Conservation (phyloP, 2,888 invertebrate genomes). For the Pantelozetes paolii region DNA sequence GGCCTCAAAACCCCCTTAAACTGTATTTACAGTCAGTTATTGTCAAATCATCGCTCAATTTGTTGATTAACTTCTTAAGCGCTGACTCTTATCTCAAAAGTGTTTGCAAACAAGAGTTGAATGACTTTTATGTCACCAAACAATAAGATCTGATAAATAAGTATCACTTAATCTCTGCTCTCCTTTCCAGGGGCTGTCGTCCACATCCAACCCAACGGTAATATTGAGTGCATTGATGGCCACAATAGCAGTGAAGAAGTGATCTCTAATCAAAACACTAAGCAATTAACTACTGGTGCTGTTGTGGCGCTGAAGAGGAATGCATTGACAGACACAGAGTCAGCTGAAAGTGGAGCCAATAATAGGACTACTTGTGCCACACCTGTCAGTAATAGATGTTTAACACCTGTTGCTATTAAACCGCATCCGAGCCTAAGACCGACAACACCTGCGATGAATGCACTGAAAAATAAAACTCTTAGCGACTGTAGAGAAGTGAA, state of each 20-base stretch:
- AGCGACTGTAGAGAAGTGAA: background rate
- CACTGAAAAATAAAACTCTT: background rate
- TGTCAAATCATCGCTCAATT: too few relatives aligned
- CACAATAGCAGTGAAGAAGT: background rate
- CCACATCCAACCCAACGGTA: slow-evolving; percentile 1
- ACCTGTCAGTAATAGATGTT: slow-evolving; percentile 35
- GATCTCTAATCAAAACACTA: background rate
- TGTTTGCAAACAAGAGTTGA: background rate
- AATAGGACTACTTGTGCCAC: background rate
- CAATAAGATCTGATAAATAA: background rate
- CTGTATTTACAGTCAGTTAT: too few relatives aligned
- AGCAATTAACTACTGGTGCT: background rate
- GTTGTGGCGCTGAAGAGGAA: background rate
- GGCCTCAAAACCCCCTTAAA: too few relatives aligned
- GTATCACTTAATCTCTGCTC: background rate
- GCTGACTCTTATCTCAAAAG: background rate
- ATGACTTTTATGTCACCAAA: background rate
- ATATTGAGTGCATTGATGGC: slow-evolving; percentile 5
- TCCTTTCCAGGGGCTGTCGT: slow-evolving; percentile 16
- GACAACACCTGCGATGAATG: slow-evolving; percentile 20
- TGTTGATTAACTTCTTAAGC: too few relatives aligned
- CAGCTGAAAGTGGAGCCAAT: background rate
- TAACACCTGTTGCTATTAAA: slow-evolving; percentile 30
- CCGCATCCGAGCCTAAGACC: slow-evolving; percentile 1
- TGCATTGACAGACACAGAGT: background rate